Evolutionary conservation across 2,113 vertebrate species (phyloP).

Genomic region (Prionailurus viverrinus): DNA sequence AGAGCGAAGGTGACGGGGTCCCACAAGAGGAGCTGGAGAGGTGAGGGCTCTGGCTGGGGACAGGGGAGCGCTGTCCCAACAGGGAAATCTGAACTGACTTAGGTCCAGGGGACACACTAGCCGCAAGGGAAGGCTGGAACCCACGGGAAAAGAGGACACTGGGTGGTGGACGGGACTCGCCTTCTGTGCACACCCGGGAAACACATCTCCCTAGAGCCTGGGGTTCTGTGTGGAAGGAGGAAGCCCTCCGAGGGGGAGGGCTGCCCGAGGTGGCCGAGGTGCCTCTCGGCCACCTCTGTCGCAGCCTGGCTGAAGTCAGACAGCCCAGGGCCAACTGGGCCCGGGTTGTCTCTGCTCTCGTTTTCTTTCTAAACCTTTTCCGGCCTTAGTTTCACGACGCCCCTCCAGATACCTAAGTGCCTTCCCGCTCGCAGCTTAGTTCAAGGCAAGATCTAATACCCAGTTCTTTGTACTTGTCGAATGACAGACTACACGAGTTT

Average conservation of each 20-base stretch:
- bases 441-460: background rate
- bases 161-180: too few relatives aligned
- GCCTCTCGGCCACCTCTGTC: background rate
- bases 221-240: background rate
- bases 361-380: background rate
- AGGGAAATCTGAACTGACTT: background rate
- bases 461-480: background rate
- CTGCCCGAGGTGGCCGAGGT: fast-evolving
- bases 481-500: background rate
- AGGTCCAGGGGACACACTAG: background rate
- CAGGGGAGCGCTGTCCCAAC: background rate
- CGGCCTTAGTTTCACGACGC: background rate
- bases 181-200: background rate
- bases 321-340: background rate
- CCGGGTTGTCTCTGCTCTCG: background rate
- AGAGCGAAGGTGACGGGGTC: background rate
- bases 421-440: background rate
- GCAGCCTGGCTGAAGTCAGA: background rate
- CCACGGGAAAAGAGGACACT: background rate
- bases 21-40: background rate
- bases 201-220: background rate
- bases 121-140: background rate
- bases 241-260: background rate
- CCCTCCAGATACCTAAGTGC: background rate
- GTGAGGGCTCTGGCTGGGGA: background rate